Evolutionary conservation across 2,888 invertebrate genomes (phyloP).

Genomic region (Lasioglossum calceatum): DNA sequence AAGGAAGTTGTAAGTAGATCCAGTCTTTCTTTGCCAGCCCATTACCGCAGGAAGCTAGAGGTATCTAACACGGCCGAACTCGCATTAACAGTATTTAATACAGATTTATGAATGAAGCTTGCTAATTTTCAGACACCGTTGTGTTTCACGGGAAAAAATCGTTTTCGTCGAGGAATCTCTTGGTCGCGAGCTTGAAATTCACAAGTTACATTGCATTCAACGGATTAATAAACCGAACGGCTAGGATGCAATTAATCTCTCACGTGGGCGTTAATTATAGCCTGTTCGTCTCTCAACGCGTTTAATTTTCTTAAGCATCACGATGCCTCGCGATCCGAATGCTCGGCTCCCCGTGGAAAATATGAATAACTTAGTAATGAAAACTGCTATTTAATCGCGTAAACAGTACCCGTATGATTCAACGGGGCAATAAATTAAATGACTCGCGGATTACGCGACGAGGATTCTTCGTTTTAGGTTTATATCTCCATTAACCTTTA

Average conservation of each 20-base stretch:
- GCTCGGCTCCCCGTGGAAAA: not conserved
- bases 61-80: not conserved
- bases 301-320: not conserved
- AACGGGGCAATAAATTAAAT: not conserved
- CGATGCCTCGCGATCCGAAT: not conserved
- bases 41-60: not conserved
- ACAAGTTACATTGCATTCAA: conserved; percentile 22
- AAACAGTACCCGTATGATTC: not conserved
- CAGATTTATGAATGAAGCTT: not conserved
- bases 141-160: not conserved
- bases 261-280: conserved; percentile 29
- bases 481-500: conserved; percentile 13
- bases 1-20: not conserved
- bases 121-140: not conserved
- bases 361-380: conserved; percentile 1
- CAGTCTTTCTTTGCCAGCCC: not conserved
- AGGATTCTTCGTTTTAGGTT: conserved; percentile 8
- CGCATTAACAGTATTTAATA: not conserved
- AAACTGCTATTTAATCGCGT: conserved; percentile 5
- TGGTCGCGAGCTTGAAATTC: not conserved
- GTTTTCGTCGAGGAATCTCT: not conserved
- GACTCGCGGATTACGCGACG: not conserved
- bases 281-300: not conserved
- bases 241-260: conserved; percentile 34
- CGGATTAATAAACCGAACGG: conserved; percentile 40